Base-by-base conservation (phyloP, 2,888 invertebrate genomes). In the Heteromurus nitidus region DNA sequence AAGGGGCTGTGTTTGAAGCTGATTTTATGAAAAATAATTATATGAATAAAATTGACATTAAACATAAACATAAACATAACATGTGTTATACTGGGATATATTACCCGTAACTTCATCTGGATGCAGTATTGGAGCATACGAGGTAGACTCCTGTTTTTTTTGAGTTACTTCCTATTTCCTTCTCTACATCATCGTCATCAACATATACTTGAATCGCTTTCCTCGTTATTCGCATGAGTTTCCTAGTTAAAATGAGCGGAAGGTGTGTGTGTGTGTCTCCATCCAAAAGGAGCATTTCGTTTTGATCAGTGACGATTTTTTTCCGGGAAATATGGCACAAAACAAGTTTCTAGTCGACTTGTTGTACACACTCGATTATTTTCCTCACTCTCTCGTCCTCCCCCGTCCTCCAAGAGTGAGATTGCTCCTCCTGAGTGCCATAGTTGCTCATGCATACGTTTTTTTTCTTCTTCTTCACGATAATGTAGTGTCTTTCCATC, bases 401-500 rank as follows among this genome's bases (percentile, higher is more conserved):
- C n/a, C n/a, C n/a, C n/a, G n/a, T n/a, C n/a, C n/a, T n/a, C n/a
- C n/a, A n/a, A n/a, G n/a, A n/a, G 65, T 73, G 42, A 74, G 69
- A 80, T 80, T 80, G 58, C 74, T 80, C 65, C 31, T 50, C 65
- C 31, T 50, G 42, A 20, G 53, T 50, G 24, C 5, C 18, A 30
- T 31, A 18, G 64, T 55, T 55, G 42, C 31, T 55, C 74, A 31
- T 53, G 24, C 55, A 74, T 74, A 58, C 62, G 65, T 67, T 76
- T 53, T 31, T 70, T 47, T 70, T 36, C 31, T 58, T 58, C 44
- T 18, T 50, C 28, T 22, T 60, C 62, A 60, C 50, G 73, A 62
- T 73, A 62, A 73, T 62, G 60, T 74, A 60, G 68, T 74, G 80
- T 74, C 68, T 80, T 50, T 62, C 80, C 68, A 80, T 80, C 68